Conservation (phyloP, 2,113 vertebrate species). For the Zapornia atra region DNA sequence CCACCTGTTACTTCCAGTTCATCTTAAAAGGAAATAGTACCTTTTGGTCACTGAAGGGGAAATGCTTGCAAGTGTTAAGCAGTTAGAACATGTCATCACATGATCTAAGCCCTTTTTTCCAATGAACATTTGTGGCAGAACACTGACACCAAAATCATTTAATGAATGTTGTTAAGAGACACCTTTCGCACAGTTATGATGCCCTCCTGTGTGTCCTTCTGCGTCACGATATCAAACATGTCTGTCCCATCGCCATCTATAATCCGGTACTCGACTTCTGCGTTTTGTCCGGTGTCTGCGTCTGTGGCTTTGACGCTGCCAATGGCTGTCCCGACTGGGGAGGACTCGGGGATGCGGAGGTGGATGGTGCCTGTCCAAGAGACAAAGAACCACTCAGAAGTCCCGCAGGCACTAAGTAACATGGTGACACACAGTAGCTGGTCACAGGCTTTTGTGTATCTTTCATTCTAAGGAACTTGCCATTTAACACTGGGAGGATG, state of each 20-base stretch:
- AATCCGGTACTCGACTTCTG: constrained; percentile 83
- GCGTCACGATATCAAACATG: constrained; percentile 82
- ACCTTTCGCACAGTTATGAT: constrained; percentile 83
- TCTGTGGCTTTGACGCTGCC: constrained; percentile 83
- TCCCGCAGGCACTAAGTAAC: background rate
- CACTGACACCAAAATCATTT: background rate
- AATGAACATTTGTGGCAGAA: background rate
- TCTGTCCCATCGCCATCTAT: constrained; percentile 81
- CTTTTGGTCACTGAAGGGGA: background rate
- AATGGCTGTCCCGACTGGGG: constrained; percentile 77
- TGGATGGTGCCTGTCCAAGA: constrained; percentile 76
- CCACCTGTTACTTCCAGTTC: background rate
- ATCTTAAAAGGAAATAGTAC: background rate
- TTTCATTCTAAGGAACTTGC: background rate
- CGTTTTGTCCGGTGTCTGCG: constrained; percentile 82
- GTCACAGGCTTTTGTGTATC: background rate
- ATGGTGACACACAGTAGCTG: background rate
- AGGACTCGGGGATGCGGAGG: constrained; percentile 79
- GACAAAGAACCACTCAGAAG: constrained; percentile 9
- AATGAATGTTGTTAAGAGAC: background rate
- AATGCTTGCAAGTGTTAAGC: background rate
- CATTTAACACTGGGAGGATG: background rate
- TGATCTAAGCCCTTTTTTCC: background rate
- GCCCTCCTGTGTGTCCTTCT: constrained; percentile 82
- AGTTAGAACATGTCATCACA: background rate